Evolutionary conservation across 2,888 invertebrate genomes (phyloP).

Genomic region (Drosophila cracens): DNA sequence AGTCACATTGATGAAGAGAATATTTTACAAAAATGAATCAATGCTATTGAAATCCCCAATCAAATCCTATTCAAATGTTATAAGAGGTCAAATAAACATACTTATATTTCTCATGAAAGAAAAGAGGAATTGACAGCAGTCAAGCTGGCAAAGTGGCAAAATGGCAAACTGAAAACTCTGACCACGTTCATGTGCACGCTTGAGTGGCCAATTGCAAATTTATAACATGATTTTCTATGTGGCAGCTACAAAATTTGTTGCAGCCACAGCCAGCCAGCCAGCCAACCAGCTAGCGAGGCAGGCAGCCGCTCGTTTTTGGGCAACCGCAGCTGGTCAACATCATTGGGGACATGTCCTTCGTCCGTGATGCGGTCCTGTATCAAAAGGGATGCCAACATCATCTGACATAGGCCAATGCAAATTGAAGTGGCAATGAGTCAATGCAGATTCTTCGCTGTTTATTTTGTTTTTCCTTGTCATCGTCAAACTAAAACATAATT

Average conservation of each 20-base stretch:
- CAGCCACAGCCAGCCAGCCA: neutral
- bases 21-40: neutral
- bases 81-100: neutral
- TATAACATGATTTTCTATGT: constrained; percentile 66
- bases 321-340: constrained; percentile 29
- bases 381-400: constrained; percentile 9
- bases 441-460: constrained; percentile 19
- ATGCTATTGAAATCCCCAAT: neutral
- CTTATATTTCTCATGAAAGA: neutral
- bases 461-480: neutral
- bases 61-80: neutral
- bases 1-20: neutral
- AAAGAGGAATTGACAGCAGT: neutral
- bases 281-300: neutral
- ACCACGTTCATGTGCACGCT: constrained; percentile 39
- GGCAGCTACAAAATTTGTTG: constrained; percentile 45
- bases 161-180: constrained; percentile 20
- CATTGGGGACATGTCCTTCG: constrained; percentile 31
- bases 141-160: constrained; percentile 5
- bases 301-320: neutral
- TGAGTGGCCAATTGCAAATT: constrained; percentile 71
- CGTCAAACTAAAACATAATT: constrained; percentile 34
- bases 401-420: constrained; percentile 52
- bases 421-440: constrained; percentile 65
- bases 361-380: neutral